Evolutionary conservation across 2,797 vertebrate genomes (phyloP), one percentile per base, ranked within the genome.

Genomic region (Jordanella pulchra): DNA sequence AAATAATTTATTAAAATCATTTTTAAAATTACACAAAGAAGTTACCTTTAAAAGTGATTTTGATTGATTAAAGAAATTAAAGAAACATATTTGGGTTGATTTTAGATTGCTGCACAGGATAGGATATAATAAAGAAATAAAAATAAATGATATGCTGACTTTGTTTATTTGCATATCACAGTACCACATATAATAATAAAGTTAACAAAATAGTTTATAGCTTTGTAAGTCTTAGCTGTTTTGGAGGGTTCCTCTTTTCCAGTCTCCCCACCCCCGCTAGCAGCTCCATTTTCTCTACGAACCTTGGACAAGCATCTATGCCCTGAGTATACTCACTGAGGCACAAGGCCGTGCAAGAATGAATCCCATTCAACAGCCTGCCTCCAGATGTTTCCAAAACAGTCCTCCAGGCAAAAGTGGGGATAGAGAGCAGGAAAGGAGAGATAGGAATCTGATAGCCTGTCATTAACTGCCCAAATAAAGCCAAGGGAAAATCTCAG

Each of bases 381-480:
- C 69, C 86, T 92, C 92, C 93, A 95, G 93, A 95, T 95, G 94
- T 92, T 67, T 15, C 85, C 77, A 84, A 84, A 88, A 92, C 83
- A 87, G 84, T 92, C 92, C 94, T 94, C 77, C 89, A 87, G 94
- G 94, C 93, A 91, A 94, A 74, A 66, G 79, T 83, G 63, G 81
- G 86, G 86, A 88, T 78, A 81, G 76, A 81, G 77, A 89, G 90
- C 94, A 94, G 93, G 91, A 94, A 93, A 92, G 63, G 89, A 89
- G 84, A 94, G 93, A 94, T 91, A 92, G 93, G 88, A 94, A 95
- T 93, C 93, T 89, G 93, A 95, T 94, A 94, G 92, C 92, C 93
- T 92, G 84, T 93, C 91, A 94, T 95, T 94, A 94, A 89, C 92
- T 91, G 89, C 73, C 89, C 76, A 94, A 94, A 95, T 94, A 94